Evolutionary conservation across 2,888 invertebrate species (phyloP), one percentile per base, ranked within the genome.

Genomic region (Lacanobia oleracea): DNA sequence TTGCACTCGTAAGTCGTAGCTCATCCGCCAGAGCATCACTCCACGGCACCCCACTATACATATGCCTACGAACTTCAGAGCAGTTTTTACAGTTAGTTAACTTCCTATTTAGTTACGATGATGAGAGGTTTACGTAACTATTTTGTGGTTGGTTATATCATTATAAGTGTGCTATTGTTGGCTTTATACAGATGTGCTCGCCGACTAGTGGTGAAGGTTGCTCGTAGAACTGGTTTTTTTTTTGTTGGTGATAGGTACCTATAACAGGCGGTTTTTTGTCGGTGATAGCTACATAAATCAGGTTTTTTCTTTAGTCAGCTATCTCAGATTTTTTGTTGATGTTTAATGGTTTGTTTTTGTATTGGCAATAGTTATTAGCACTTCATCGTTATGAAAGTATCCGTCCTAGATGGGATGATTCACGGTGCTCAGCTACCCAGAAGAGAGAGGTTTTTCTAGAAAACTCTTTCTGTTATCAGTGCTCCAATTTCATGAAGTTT

Each of bases 131-230:
- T 86, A 79, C 66, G 81, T 81, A 81, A 83, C 75, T 57, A 59
- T 86, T 83, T 86, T 79, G 67, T 81, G 73, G 54, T 68, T 66
- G 67, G 64, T 82, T 84, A 81, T 83, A 78, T 79, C 81, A 79
- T 81, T 79, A 64, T 71, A 72, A 63, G 61, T 72, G 56, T 72
- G 74, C 43, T 82, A 70, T 66, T 70, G 69, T 78, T 59, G 48
- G 50, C 43, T 74, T 79, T 78, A 82, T 73, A 69, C 66, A 61
- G 60, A 66, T 72, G 57, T 64, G 60, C 40, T 77, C 63, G 64
- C 33, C 27, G 54, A 61, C 67, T 68, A 61, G 67, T 65, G 66
- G 61, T 67, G 59, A 57, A 72, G 72, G 62, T 73, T 72, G 72
- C 21, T 62, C 51, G 21, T 65, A 79, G 27, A 67, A 51, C 71